Evolutionary conservation across 2,797 vertebrate genomes (phyloP), one percentile per base, ranked within the genome.

Genomic region (Macropodus opercularis): DNA sequence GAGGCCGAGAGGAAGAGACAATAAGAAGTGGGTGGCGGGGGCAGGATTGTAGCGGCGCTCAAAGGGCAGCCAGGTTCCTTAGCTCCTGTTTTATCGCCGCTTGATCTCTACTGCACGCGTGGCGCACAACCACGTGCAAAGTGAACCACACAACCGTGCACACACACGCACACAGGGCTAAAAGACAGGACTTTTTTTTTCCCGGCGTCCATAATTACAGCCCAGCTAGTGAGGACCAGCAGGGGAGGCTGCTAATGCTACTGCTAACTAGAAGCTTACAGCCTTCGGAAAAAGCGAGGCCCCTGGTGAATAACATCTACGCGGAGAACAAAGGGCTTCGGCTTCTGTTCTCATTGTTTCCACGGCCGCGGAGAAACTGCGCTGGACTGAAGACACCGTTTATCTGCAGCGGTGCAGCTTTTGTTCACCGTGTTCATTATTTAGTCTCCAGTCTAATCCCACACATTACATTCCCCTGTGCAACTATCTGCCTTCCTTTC

Each of bases 181-280:
- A 65, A 79, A 79, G 73, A 55, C 60, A 67, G 24, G 42, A 40
- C 58, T 65, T 55, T 56, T 78, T 60, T 58, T 0, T 76, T 42
- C 55, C 43, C 72, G 81, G 60, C 14, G 22, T 69, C 75, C 81
- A 54, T 86, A 83, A 85, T 86, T 83, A 84, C 71, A 79, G 71
- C 64, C 38, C 4, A 34, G 57, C 52, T 42, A 15, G 39, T 64
- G 52, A 74, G 42, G 55, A 76, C 46, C 78, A 59, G 63, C 75
- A 66, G 69, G 64, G 42, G 54, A 53, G 55, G 52, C 63, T 34
- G 56, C 65, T 68, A 67, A 75, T 70, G 75, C 59, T 54, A 63
- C 21, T 0, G 61, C 69, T 55, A 75, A 66, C 72, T 35, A 7
- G 32, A 27, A 66, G 67, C 51, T 55, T 76, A 67, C 67, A 51